Percentiles rank a stretch among this genome's conserved stretches.
phyloP scores from a whole-genome alignment of 2,113 vertebrate genomes.

The Leptobrachium leishanense region DNA sequence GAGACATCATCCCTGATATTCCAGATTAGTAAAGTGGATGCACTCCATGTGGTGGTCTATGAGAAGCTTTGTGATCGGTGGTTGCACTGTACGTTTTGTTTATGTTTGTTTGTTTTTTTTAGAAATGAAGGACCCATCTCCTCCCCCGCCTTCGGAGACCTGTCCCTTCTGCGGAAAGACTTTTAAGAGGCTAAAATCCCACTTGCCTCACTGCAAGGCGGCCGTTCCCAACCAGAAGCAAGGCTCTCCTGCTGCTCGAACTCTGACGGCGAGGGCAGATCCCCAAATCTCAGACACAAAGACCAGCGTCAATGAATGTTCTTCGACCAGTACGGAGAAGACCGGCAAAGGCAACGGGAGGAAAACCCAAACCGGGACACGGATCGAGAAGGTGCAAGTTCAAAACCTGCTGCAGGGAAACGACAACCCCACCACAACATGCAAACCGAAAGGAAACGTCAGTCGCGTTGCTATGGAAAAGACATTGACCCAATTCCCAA shows the following conservation, averaged over 20 bases:
- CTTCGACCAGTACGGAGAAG: background rate
- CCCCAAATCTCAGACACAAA: conserved; percentile 1
- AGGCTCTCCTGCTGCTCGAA: background rate
- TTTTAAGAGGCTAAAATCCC: conserved; percentile 83
- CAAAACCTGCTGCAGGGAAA: background rate
- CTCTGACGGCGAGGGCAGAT: background rate
- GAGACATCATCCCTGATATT: no score
- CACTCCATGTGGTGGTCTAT: background rate
- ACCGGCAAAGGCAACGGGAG: background rate
- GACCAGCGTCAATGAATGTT: background rate
- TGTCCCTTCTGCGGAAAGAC: conserved; percentile 81
- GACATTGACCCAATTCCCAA: background rate
- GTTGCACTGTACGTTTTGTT: background rate
- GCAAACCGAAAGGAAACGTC: background rate
- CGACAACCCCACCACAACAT: no score
- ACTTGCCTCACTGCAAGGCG: conserved; percentile 82
- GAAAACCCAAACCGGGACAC: no score
- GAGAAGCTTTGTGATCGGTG: background rate
- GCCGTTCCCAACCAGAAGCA: conserved; percentile 46
- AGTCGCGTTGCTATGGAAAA: background rate
- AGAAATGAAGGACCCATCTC: conserved; percentile 17
- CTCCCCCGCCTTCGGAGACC: conserved; percentile 57
- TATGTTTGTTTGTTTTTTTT: background rate
- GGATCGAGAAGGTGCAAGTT: background rate
- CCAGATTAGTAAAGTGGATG: no score